Percentiles rank a stretch among this genome's conserved stretches.
These are phyloP conservation scores for Pelecanus crispus DNA, from an alignment of 2,113 vertebrate genomes.

Conservation along the genomic window DNA sequence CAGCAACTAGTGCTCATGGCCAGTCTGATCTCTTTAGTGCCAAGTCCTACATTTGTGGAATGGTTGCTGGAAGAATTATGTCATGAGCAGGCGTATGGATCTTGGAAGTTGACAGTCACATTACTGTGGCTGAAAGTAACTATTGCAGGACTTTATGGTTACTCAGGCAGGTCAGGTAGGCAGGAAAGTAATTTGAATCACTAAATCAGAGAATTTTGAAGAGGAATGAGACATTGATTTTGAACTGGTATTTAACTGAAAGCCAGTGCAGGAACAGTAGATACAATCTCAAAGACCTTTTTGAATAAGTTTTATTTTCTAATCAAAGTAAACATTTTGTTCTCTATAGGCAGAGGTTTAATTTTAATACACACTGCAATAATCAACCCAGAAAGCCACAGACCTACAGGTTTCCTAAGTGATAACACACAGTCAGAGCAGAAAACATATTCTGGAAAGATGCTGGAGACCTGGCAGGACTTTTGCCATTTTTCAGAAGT, in stretches of 20 bases:
- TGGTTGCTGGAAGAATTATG: not conserved
- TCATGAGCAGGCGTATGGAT: not conserved
- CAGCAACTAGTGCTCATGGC: not conserved
- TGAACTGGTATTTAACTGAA: not conserved
- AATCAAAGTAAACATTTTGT: not conserved
- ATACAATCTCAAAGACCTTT: not conserved
- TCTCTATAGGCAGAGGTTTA: not conserved
- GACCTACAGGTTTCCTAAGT: not conserved
- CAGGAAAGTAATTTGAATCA: not conserved
- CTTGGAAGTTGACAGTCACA: not conserved
- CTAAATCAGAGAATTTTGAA: not conserved
- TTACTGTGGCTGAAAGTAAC: not conserved
- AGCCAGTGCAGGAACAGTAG: not conserved
- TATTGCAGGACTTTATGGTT: not conserved
- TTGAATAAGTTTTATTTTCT: not conserved
- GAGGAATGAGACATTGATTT: not conserved
- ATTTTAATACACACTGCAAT: not conserved
- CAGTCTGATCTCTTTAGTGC: not conserved
- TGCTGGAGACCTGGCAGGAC: not conserved
- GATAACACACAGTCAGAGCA: not conserved
- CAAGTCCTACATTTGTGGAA: not conserved
- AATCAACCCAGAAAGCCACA: not conserved
- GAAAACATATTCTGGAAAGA: not conserved
- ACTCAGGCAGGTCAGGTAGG: not conserved
- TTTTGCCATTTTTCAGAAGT: not conserved